A percentile compares a stretch with the other conserved stretches of the same genome.
Conservation (phyloP, 1,140 invertebrate genomes). For the Cydia pomonella region DNA sequence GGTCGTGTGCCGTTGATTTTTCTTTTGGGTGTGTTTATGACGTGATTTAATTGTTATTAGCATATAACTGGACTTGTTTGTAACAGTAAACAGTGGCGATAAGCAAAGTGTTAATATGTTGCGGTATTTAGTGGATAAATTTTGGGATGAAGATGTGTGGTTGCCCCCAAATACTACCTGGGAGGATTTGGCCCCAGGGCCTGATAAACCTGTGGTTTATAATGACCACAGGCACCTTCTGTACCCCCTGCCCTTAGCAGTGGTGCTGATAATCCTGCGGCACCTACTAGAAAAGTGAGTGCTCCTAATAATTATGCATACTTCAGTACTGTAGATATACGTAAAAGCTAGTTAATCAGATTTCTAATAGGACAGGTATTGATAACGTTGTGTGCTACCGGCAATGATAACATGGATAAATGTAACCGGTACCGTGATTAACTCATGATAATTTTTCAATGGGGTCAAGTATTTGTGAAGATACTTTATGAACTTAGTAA, state of each 20-base stretch:
- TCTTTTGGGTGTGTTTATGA: constrained; percentile 54
- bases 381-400: constrained; percentile 36
- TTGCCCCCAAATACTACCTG: constrained; percentile 94
- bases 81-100: constrained; percentile 10
- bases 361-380: constrained; percentile 36
- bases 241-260: constrained; percentile 90
- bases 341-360: constrained; percentile 16
- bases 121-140: constrained; percentile 80
- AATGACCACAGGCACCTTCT: constrained; percentile 91
- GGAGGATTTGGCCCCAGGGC: constrained; percentile 90
- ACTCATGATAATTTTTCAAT: constrained; percentile 2
- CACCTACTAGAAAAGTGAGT: constrained; percentile 91
- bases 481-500: constrained; percentile 1
- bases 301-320: constrained; percentile 33
- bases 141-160: constrained; percentile 93
- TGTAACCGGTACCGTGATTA: not conserved
- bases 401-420: constrained; percentile 33
- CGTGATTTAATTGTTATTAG: constrained; percentile 50
- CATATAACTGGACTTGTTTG: constrained; percentile 13
- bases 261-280: constrained; percentile 87
- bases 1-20: constrained; percentile 43
- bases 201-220: constrained; percentile 88
- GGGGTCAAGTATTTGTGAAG: constrained; percentile 25
- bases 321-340: not conserved
- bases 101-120: constrained; percentile 57